Evolutionary conservation across 2,113 vertebrate species (phyloP).

Genomic region (Etheostoma cragini): DNA sequence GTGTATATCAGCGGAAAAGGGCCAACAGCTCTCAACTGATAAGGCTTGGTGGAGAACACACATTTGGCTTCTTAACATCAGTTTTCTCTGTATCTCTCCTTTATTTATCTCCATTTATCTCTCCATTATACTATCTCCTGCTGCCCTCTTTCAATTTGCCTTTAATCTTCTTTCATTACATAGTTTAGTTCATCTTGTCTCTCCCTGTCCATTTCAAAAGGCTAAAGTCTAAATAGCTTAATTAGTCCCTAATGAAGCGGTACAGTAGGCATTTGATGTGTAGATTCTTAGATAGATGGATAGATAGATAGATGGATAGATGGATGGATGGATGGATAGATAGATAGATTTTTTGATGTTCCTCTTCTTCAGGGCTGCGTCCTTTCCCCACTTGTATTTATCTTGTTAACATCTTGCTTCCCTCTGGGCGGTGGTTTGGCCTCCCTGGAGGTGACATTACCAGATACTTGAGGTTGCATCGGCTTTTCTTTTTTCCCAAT

Average conservation of each 20-base stretch:
- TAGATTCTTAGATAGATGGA: constrained; percentile 10
- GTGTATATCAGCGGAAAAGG: constrained; percentile 50
- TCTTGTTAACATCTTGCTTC: background rate
- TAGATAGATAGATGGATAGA: too few relatives aligned
- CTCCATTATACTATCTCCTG: constrained; percentile 1
- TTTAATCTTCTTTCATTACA: constrained; percentile 23
- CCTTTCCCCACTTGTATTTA: too few relatives aligned
- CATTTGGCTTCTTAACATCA: constrained; percentile 18
- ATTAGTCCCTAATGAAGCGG: constrained; percentile 28
- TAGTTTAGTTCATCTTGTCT: background rate
- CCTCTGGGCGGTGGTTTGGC: background rate
- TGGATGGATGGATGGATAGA: too few relatives aligned
- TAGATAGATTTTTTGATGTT: too few relatives aligned
- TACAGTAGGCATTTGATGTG: background rate
- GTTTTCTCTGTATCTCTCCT: background rate
- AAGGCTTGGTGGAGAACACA: constrained; percentile 26
- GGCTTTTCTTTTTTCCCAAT: background rate
- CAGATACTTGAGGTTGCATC: background rate
- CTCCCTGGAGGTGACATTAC: background rate
- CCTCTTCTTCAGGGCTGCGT: too few relatives aligned
- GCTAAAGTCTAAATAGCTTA: constrained; percentile 1
- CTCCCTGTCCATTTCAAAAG: constrained; percentile 23
- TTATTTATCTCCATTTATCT: too few relatives aligned
- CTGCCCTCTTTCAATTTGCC: background rate
- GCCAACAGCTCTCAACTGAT: constrained; percentile 48